Conservation (phyloP, 2,113 vertebrate species). For the Tachuris rubrigastra region DNA sequence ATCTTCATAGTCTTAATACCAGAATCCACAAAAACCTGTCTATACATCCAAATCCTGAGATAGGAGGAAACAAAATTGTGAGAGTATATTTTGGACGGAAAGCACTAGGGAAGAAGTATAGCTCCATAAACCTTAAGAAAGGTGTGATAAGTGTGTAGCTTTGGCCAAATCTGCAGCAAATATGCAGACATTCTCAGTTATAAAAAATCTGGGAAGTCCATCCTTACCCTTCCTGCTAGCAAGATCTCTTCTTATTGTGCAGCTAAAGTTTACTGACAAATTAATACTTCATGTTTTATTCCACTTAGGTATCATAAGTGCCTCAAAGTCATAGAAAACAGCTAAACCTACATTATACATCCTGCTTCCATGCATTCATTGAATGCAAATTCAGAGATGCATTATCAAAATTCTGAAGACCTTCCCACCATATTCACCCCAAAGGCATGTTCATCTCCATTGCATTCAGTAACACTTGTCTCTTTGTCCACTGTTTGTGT, state of each 20-base stretch:
- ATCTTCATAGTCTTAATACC: not conserved
- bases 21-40: not conserved
- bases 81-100: not conserved
- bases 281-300: not conserved
- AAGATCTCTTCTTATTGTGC: not conserved
- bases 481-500: not conserved
- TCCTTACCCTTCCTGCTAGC: not conserved
- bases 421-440: not conserved
- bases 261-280: not conserved
- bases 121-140: not conserved
- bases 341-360: not conserved
- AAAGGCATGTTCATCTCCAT: not conserved
- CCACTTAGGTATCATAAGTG: not conserved
- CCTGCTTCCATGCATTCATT: not conserved
- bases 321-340: not conserved
- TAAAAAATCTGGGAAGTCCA: not conserved
- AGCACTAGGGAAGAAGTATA: not conserved
- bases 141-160: rapidly evolving
- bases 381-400: not conserved
- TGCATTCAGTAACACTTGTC: not conserved
- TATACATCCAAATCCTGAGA: not conserved
- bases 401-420: not conserved
- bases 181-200: not conserved
- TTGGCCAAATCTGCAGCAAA: not conserved
- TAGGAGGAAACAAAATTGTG: not conserved